Evolutionary conservation across 1,140 invertebrate species (phyloP).

Genomic region (Linepithema humile): DNA sequence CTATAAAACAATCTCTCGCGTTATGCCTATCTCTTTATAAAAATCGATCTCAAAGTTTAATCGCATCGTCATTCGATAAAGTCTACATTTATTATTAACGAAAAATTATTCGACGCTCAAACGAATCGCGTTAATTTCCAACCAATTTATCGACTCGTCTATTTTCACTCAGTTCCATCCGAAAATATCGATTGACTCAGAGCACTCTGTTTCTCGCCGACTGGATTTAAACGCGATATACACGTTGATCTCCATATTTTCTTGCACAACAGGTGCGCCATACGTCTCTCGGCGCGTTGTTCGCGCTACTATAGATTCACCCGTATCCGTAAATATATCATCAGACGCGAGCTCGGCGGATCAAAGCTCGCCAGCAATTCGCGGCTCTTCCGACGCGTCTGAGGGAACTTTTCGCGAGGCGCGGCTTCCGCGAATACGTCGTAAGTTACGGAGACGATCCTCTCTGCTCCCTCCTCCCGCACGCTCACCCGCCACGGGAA

Average conservation of each 20-base stretch:
- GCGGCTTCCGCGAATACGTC: conserved; percentile 9
- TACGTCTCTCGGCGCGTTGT: background rate
- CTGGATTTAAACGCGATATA: too few relatives aligned
- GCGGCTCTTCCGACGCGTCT: background rate
- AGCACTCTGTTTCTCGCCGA: too few relatives aligned
- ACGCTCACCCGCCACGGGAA: conserved; percentile 71
- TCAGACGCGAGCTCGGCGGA: background rate
- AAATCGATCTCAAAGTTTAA: background rate
- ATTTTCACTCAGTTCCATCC: background rate
- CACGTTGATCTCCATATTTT: too few relatives aligned
- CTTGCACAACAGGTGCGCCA: background rate
- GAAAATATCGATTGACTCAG: background rate
- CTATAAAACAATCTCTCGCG: background rate
- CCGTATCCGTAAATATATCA: background rate
- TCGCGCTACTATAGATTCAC: background rate
- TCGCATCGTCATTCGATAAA: background rate
- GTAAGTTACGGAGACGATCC: conserved; percentile 32
- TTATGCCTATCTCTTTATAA: background rate
- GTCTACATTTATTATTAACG: background rate
- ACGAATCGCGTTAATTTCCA: background rate
- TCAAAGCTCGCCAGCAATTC: background rate
- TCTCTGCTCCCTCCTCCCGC: conserved; percentile 46
- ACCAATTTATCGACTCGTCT: background rate
- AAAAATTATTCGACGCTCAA: background rate
- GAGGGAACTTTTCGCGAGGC: background rate